Percentiles rank a stretch among this genome's conserved stretches.
These are phyloP conservation scores for Glareola pratincola DNA, from an alignment of 2,113 vertebrate species.

Conservation along the genomic window DNA sequence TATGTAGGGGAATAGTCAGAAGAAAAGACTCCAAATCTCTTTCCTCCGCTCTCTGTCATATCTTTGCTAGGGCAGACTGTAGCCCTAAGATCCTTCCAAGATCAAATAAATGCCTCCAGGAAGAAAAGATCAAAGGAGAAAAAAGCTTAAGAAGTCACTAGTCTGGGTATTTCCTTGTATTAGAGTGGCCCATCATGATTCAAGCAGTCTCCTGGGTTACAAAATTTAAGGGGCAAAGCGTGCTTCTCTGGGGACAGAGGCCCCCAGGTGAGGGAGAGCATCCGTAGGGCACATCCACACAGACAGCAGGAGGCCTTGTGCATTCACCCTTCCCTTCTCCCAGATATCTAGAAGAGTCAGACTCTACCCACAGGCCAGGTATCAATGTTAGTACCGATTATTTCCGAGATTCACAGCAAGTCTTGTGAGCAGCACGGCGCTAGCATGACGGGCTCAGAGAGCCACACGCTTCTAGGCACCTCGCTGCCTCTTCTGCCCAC, in stretches of 20 bases:
- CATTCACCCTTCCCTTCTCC: neutral
- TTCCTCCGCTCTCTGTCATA: slow-evolving; percentile 5
- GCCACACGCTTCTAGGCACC: neutral
- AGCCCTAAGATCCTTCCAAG: slow-evolving; percentile 60
- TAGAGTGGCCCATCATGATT: slow-evolving; percentile 11
- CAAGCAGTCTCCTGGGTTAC: slow-evolving; percentile 20
- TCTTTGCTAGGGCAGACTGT: slow-evolving; percentile 48
- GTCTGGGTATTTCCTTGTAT: slow-evolving; percentile 35
- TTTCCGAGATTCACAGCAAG: neutral
- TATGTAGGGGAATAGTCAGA: neutral
- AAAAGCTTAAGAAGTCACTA: slow-evolving; percentile 60
- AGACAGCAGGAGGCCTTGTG: neutral
- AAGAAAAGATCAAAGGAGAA: slow-evolving; percentile 54
- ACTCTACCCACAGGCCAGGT: neutral
- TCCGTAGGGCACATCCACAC: neutral
- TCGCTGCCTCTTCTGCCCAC: neutral
- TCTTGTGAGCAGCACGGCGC: neutral
- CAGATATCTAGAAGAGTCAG: neutral
- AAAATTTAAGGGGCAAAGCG: neutral
- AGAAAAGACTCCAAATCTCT: slow-evolving; percentile 33
- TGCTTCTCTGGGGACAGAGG: neutral
- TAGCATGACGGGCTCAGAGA: neutral
- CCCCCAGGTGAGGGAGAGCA: neutral
- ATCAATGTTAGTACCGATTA: neutral
- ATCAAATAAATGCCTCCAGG: slow-evolving; percentile 67